Evolutionary conservation across 1,140 invertebrate species (phyloP).

Genomic region (Drosophila suzukii): DNA sequence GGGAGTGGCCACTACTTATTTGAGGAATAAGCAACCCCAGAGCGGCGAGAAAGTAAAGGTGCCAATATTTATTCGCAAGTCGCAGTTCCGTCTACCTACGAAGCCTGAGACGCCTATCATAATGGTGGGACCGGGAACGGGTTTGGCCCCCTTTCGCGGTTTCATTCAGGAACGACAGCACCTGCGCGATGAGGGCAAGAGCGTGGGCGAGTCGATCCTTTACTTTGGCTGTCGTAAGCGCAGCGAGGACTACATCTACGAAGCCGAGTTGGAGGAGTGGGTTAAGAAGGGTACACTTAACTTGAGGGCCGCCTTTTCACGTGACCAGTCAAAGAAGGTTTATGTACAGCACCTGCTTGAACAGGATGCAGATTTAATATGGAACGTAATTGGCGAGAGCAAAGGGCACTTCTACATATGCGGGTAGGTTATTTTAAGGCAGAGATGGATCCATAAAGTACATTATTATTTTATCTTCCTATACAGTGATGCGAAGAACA

Average conservation of each 20-base stretch:
- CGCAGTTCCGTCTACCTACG: conserved; percentile 97
- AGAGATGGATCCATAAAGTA: background rate
- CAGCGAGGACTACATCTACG: conserved; percentile 97
- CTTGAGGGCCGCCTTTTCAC: conserved; percentile 96
- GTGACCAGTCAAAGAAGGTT: conserved; percentile 95
- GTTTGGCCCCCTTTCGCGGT: conserved; percentile 98
- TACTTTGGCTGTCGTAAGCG: conserved; percentile 98
- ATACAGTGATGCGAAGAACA: conserved; percentile 96
- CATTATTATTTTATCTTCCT: conserved; percentile 49
- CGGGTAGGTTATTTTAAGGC: conserved; percentile 90
- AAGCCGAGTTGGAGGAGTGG: conserved; percentile 95
- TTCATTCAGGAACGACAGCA: conserved; percentile 97
- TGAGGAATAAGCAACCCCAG: conserved; percentile 90
- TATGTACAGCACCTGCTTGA: conserved; percentile 98
- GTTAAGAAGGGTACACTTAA: conserved; percentile 91
- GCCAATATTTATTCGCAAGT: conserved; percentile 97
- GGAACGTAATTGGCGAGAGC: conserved; percentile 96
- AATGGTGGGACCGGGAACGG: conserved; percentile 99
- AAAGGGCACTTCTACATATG: conserved; percentile 99
- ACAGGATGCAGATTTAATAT: conserved; percentile 94
- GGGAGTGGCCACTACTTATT: conserved; percentile 97
- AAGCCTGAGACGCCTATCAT: conserved; percentile 95
- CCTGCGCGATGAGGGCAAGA: conserved; percentile 90
- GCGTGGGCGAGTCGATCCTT: conserved; percentile 96
- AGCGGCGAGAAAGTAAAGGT: conserved; percentile 86